Evolutionary conservation across 2,888 invertebrate species (phyloP).

Genomic region (Stenodera caucasica): DNA sequence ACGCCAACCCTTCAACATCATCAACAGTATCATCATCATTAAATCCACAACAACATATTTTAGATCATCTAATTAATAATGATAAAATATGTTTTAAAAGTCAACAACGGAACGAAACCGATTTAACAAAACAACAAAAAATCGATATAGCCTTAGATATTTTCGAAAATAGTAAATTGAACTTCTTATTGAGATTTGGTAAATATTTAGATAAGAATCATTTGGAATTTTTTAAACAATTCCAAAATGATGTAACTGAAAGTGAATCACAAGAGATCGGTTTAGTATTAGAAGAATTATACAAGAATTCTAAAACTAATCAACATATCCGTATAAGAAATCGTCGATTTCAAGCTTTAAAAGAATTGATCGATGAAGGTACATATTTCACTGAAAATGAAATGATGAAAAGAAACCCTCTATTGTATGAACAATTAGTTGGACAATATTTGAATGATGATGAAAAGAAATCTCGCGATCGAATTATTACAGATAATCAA

Average conservation of each 20-base stretch:
- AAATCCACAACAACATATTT: conserved; percentile 57
- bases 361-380: conserved; percentile 68
- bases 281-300: conserved; percentile 66
- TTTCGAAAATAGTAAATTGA: conserved; percentile 66
- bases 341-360: conserved; percentile 79
- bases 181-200: conserved; percentile 79
- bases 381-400: conserved; percentile 88
- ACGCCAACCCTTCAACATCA: conserved; percentile 10
- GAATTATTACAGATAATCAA: conserved; percentile 61
- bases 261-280: conserved; percentile 61
- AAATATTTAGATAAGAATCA: conserved; percentile 69
- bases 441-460: conserved; percentile 81
- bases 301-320: conserved; percentile 57
- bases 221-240: conserved; percentile 67
- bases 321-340: conserved; percentile 66
- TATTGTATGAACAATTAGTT: conserved; percentile 86
- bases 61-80: conserved; percentile 65
- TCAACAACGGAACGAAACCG: conserved; percentile 78
- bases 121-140: conserved; percentile 72
- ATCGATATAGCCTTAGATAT: conserved; percentile 66
- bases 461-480: conserved; percentile 69
- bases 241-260: conserved; percentile 36
- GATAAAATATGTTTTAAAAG: conserved; percentile 74
- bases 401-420: conserved; percentile 91
- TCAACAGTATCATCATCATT: conserved; percentile 10